These are phyloP conservation scores for Rhamnusium bicolor DNA, from an alignment of 2,888 invertebrate genomes.

Conservation along the genomic window DNA sequence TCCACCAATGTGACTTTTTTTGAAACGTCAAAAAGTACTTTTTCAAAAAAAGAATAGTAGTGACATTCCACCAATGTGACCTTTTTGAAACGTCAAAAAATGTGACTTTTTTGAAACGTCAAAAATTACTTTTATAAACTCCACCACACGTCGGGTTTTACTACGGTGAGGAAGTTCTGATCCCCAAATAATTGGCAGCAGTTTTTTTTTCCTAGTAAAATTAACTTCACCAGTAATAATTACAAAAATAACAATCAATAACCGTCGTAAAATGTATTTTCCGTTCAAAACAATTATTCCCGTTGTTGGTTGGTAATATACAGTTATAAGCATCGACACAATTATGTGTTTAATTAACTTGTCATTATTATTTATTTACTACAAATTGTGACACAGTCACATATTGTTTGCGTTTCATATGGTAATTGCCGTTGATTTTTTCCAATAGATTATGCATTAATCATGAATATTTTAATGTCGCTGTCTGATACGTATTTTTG, in stretches of 20 bases:
- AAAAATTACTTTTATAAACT: too few species aligned
- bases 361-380: slow-evolving; percentile 38
- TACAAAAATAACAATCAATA: neutral
- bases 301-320: neutral
- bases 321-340: slow-evolving; percentile 5
- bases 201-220: too few species aligned
- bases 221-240: too few species aligned
- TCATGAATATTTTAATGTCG: neutral
- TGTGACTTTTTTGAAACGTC: too few species aligned
- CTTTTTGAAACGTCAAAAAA: too few species aligned
- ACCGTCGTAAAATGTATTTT: slow-evolving; percentile 1
- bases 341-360: slow-evolving; percentile 44
- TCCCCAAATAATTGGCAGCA: too few species aligned
- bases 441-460: slow-evolving; percentile 6
- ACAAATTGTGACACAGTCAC: slow-evolving; percentile 34
- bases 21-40: too few species aligned
- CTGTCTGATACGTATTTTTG: neutral
- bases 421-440: slow-evolving; percentile 8
- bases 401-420: slow-evolving; percentile 22
- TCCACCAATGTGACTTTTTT: too few species aligned
- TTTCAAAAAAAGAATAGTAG: too few species aligned
- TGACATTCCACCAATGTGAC: too few species aligned
- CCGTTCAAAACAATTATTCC: slow-evolving; percentile 17
- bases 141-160: too few species aligned
- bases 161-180: too few species aligned